Evolutionary conservation across 2,113 vertebrate species (phyloP), one percentile per base, ranked within the genome.

Genomic region (Pterophyllum scalare): DNA sequence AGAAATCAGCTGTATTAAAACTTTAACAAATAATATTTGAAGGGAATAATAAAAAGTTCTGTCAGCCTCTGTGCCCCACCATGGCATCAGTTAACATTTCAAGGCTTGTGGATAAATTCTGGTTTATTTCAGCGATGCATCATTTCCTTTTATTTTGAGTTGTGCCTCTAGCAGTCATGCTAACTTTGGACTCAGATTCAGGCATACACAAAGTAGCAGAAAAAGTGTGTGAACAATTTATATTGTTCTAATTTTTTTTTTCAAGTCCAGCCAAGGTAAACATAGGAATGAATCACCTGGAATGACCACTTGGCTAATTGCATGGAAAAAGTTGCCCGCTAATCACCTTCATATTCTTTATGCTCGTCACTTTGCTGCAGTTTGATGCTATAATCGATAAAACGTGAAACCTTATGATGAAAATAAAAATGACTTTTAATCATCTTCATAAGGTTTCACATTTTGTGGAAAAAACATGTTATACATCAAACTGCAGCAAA

Each of bases 181-280:
- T 2, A 54, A 54, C 46, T 72, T 31, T 72, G 67, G 67, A 72
- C 43, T 70, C 46, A 33, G 46, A 33, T 46, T 72, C 43, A 52
- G 26, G 13, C 11, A 20, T 52, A 31, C 26, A 14, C 43, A 52
- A 46, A 52, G 52, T 2, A 72, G 20, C 26, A 52, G 43, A 43
- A 72, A 72, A 72, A 33, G 46, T 54, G 67, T 72, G 26, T 54
- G 67, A 33, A 72, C 24, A n/a, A 26, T 72, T 72, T 54, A 52
- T 72, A 5, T 72, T 31, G 49, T 52, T 72, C 26, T 31, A 8
- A 5, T 31, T 26, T 12, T 28, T 12, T 43, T 65, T 49, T 70
- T 20, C 10, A 72, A 52, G 17, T 72, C 65, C 46, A 31, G 46
- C 17, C 65, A 72, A 31, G 67, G 26, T 72, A 72, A 54, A 72